These are phyloP conservation scores for Ploceus nigricollis DNA, from an alignment of 2,113 vertebrate species.

Conservation along the genomic window DNA sequence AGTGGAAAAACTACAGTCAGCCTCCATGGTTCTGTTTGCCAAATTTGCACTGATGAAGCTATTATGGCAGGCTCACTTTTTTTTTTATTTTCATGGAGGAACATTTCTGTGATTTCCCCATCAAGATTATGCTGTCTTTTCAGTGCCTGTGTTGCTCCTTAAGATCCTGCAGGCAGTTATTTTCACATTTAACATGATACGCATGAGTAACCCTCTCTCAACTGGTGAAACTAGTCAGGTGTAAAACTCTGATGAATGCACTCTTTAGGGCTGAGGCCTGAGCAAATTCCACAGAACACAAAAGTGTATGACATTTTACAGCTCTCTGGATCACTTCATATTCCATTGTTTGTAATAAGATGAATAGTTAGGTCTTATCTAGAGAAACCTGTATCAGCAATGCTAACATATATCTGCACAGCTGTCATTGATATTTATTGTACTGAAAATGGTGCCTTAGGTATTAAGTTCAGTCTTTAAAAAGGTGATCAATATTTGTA, in stretches of 20 bases:
- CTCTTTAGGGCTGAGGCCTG: not conserved
- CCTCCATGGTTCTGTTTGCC: not conserved
- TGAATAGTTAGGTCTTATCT: not conserved
- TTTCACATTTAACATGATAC: not conserved
- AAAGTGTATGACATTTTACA: not conserved
- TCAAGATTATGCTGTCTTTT: slow-evolving; percentile 2
- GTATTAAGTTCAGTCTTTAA: not conserved
- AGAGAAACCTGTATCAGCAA: not conserved
- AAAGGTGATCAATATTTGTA: not conserved
- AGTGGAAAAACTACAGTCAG: not conserved
- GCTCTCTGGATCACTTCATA: not conserved
- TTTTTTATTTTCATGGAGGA: not conserved
- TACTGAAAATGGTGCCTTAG: not conserved
- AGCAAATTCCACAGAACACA: not conserved
- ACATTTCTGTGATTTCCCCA: not conserved
- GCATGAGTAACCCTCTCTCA: not conserved
- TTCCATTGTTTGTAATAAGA: not conserved
- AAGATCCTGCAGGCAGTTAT: not conserved
- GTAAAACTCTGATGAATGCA: not conserved
- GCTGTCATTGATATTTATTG: not conserved
- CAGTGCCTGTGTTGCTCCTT: not conserved
- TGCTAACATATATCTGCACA: not conserved
- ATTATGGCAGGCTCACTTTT: not conserved
- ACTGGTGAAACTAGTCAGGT: not conserved
- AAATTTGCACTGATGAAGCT: not conserved